These are phyloP conservation scores for Falco columbarius DNA, from an alignment of 2,797 vertebrate species.

Conservation along the genomic window DNA sequence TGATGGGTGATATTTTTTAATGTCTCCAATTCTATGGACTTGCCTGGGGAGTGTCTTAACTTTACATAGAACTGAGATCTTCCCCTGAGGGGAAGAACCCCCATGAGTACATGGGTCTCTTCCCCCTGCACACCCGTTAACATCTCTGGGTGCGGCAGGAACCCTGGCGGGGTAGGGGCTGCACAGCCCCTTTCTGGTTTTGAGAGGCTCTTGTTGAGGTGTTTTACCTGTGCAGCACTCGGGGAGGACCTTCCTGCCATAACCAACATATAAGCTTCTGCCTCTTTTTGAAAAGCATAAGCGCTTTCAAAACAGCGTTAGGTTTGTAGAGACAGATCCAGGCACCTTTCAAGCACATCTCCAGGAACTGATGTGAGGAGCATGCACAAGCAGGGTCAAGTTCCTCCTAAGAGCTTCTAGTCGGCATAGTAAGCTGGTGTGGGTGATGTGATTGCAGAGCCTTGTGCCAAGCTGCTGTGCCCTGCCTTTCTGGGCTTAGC, in stretches of 20 bases:
- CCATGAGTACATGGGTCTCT: fast-evolving
- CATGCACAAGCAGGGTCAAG: background rate
- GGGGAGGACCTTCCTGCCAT: background rate
- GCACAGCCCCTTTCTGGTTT: background rate
- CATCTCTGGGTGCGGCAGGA: background rate
- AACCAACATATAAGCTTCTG: background rate
- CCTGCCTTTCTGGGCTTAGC: background rate
- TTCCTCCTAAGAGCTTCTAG: background rate
- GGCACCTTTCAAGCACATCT: background rate
- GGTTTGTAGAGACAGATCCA: background rate
- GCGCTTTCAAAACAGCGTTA: background rate
- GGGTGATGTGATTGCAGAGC: background rate
- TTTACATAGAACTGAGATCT: background rate
- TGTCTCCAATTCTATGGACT: background rate
- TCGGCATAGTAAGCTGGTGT: background rate
- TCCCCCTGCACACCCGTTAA: background rate
- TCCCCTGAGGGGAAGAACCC: background rate
- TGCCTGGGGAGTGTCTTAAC: background rate
- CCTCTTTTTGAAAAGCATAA: background rate
- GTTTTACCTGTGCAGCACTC: background rate
- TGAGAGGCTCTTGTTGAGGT: background rate
- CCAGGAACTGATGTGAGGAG: background rate
- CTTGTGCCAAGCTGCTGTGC: background rate
- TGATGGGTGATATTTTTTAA: background rate
- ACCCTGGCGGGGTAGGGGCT: background rate